Percentiles rank a stretch among this genome's conserved stretches.
These are phyloP conservation scores for Carettochelys insculpta DNA, from an alignment of 2,113 vertebrate species.

Conservation along the genomic window DNA sequence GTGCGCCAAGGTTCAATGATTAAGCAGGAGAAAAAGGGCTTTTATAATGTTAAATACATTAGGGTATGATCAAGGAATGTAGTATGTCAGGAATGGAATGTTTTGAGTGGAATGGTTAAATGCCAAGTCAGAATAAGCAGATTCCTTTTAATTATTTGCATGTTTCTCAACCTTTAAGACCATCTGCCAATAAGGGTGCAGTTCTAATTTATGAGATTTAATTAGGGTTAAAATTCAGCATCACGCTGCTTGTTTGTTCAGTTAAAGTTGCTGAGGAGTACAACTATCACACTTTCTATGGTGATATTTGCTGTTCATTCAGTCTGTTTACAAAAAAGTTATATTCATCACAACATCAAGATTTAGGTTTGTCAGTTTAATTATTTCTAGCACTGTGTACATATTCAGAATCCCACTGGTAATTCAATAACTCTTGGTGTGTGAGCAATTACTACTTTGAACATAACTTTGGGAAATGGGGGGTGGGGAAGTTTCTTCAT, in stretches of 20 bases:
- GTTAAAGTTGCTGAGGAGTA: not conserved
- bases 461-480: not conserved
- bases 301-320: not conserved
- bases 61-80: constrained; percentile 32
- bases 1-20: not conserved
- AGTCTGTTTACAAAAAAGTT: not conserved
- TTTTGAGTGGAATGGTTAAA: constrained; percentile 13
- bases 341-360: not conserved
- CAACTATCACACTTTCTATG: not conserved
- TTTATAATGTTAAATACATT: constrained; percentile 17
- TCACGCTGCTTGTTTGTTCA: not conserved
- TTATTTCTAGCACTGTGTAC: not conserved
- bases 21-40: not conserved
- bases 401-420: not conserved
- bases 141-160: not conserved
- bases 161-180: not conserved
- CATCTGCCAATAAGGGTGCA: not conserved
- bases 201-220: not conserved
- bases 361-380: not conserved
- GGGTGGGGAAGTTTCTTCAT: not conserved
- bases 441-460: not conserved
- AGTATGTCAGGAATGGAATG: not conserved
- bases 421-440: not conserved
- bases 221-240: not conserved
- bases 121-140: not conserved